Evolutionary conservation across 2,888 invertebrate species (phyloP).

Genomic region (Tinea semifulvella): DNA sequence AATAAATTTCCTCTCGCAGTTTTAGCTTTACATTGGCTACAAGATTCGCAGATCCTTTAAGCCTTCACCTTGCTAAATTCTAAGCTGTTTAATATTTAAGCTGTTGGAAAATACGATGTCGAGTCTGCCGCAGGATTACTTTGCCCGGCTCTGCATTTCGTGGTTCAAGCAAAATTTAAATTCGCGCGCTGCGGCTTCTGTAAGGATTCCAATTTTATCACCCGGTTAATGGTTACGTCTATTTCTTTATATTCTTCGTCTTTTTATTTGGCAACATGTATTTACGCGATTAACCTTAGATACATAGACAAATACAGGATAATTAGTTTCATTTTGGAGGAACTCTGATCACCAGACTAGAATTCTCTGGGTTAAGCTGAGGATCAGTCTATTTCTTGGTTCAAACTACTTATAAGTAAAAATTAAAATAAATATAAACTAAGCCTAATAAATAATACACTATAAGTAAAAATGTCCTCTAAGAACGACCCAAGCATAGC

Average conservation of each 20-base stretch:
- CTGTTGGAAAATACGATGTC: conserved; percentile 15
- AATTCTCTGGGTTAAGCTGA: too few relatives aligned
- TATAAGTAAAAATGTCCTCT: too few relatives aligned
- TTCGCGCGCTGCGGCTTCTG: neutral
- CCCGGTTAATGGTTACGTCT: conserved; percentile 12
- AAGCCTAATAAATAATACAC: too few relatives aligned
- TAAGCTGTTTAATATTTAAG: conserved; percentile 16
- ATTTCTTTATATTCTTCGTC: neutral
- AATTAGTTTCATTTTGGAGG: too few relatives aligned
- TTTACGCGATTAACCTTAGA: too few relatives aligned
- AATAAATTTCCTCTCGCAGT: neutral
- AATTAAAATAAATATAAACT: too few relatives aligned
- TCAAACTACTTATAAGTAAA: too few relatives aligned
- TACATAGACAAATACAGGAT: too few relatives aligned
- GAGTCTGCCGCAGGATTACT: conserved; percentile 11
- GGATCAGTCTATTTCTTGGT: too few relatives aligned
- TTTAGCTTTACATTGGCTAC: conserved; percentile 1
- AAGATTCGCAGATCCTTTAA: conserved; percentile 5
- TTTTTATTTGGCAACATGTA: too few relatives aligned
- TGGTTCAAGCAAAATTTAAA: conserved; percentile 14
- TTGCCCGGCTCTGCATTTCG: conserved; percentile 13
- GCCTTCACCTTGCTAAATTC: conserved; percentile 11
- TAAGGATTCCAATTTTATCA: conserved; percentile 14
- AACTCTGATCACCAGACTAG: too few relatives aligned
- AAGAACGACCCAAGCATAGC: too few relatives aligned